Evolutionary conservation across 1,140 invertebrate species (phyloP), one percentile per base, ranked within the genome.

Genomic region (Penaeus japonicus): DNA sequence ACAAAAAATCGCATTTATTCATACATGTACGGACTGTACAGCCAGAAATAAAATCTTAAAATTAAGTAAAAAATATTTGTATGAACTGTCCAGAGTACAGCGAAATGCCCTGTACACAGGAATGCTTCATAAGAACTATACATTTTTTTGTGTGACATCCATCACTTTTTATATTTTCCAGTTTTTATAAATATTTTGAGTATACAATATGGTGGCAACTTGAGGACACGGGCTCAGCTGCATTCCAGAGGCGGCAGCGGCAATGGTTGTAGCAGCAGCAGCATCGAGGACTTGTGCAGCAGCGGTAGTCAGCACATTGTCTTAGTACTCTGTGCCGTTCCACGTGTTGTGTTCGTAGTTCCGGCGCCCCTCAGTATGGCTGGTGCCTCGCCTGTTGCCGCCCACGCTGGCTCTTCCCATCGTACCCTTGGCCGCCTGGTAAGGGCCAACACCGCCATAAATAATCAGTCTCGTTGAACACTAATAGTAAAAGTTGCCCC

Each of bases 401-500:
- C 87, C 87, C 87, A 57, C 87, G 87, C 35, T 88, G 87, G 73
- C 80, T 88, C 87, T 88, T 88, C 80, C 87, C 87, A 35, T 88
- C 87, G 54, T 88, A 88, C 65, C 87, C 87, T 88, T 88, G 87
- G 62, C 87, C 80, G 87, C 87, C 87, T 88, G 87, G 87, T 88
- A 88, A 88, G 87, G 87, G 87, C 87, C 87, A 88, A 88, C 54
- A 88, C 70, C 80, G 80, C 87, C 87, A 88, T 88, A 88, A 88
- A 88, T 88, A 83, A 88, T 88, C 78, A 88, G 87, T 88, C 87
- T 88, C 87, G 55, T 77, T 83, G 81, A 83, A 70, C 80, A 84
- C 87, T 88, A 88, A 88, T 54, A 84, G 70, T 88, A 88, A 47
- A 65, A 39, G 39, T 39, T 39, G 15, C 84, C 84, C 55, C 35